A percentile compares a stretch with the other conserved stretches of the same genome.
phyloP scores from a whole-genome alignment of 2,797 vertebrate species.

The Argya squamiceps region DNA sequence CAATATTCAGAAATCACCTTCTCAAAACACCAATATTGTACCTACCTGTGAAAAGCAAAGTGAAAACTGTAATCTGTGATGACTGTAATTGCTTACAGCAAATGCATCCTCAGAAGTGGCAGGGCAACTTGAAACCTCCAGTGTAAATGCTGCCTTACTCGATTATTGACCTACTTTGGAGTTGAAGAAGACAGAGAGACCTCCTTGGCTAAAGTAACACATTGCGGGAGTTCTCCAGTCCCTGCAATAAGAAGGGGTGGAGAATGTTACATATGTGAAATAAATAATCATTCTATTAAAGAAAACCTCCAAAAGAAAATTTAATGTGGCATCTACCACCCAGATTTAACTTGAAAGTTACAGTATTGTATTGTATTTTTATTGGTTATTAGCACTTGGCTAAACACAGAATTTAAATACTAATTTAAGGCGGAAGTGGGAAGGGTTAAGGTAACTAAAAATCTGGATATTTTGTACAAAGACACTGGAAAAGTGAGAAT shows the following conservation, averaged over 20 bases:
- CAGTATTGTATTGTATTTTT: not conserved
- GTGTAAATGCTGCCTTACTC: not conserved
- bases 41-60: conserved; percentile 27
- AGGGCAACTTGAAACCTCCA: not conserved
- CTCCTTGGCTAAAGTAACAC: not conserved
- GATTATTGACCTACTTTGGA: not conserved
- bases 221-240: not conserved
- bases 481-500: not conserved
- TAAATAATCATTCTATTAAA: not conserved
- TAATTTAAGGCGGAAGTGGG: rapidly evolving
- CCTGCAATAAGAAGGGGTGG: not conserved
- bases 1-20: conserved; percentile 5
- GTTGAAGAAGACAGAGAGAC: not conserved
- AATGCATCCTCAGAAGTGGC: not conserved
- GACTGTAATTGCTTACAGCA: not conserved
- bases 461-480: not conserved
- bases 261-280: not conserved
- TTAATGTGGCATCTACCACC: not conserved
- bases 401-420: not conserved
- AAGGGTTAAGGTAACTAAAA: not conserved
- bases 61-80: not conserved
- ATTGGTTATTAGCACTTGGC: not conserved
- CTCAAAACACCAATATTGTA: not conserved
- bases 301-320: not conserved
- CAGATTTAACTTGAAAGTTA: not conserved